These are phyloP conservation scores for Platyscapa corneri DNA, from an alignment of 1,140 invertebrate genomes.

Conservation along the genomic window DNA sequence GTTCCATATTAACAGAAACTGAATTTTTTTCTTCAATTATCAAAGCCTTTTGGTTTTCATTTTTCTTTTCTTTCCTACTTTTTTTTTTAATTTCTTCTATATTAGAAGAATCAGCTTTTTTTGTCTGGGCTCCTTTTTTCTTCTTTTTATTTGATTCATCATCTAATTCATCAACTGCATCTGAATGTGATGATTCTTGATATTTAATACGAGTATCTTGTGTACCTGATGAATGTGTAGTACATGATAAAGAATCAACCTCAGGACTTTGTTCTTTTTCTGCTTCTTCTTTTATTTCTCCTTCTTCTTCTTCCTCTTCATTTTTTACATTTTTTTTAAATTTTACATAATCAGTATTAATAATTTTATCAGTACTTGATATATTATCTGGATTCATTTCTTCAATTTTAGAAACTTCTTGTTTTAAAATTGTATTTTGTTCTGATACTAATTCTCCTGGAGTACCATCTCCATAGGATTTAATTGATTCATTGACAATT, in stretches of 20 bases:
- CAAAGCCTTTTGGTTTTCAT: background rate
- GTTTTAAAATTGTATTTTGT: background rate
- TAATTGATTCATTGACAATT: constrained; percentile 49
- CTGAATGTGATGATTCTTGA: constrained; percentile 68
- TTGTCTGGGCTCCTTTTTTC: constrained; percentile 50
- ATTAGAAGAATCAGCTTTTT: constrained; percentile 50
- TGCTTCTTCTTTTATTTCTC: constrained; percentile 53
- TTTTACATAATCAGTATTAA: background rate
- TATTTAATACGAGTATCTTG: constrained; percentile 63
- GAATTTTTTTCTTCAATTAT: constrained; percentile 32
- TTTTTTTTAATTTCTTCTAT: constrained; percentile 24
- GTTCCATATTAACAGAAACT: constrained; percentile 19
- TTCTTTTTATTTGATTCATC: constrained; percentile 60
- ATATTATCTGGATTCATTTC: constrained; percentile 20
- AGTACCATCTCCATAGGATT: constrained; percentile 45
- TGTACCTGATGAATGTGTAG: constrained; percentile 55
- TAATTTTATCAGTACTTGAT: background rate
- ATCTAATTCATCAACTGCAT: constrained; percentile 67
- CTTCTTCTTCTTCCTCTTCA: constrained; percentile 55
- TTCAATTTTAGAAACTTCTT: background rate
- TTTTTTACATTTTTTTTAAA: background rate
- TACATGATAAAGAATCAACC: constrained; percentile 59
- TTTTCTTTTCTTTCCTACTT: constrained; percentile 34
- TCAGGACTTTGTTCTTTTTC: constrained; percentile 49
- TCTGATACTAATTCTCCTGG: constrained; percentile 39